These are phyloP conservation scores for Ditula angustiorana DNA, from an alignment of 2,888 invertebrate genomes.

Conservation along the genomic window DNA sequence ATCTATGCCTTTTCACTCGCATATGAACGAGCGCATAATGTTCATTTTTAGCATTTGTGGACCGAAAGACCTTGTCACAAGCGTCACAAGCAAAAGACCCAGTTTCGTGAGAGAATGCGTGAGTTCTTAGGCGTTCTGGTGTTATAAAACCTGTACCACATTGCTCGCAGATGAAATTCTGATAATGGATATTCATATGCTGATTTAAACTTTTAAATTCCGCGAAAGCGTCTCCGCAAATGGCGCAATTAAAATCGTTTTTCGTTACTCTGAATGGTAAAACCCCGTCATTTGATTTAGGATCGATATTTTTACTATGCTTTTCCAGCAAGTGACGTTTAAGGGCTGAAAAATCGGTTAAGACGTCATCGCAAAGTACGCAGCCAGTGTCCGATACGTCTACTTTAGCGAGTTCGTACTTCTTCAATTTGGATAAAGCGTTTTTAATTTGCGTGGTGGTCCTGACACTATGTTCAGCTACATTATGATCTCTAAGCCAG, in stretches of 20 bases:
- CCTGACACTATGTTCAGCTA: conserved; percentile 51
- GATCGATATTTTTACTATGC: conserved; percentile 62
- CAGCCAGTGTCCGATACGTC: conserved; percentile 69
- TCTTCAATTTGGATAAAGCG: conserved; percentile 63
- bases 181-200: conserved; percentile 80
- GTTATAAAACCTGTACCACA: conserved; percentile 77
- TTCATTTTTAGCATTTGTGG: conserved; percentile 74
- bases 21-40: conserved; percentile 81
- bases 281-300: conserved; percentile 61
- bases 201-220: conserved; percentile 74
- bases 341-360: conserved; percentile 56
- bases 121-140: conserved; percentile 68
- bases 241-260: conserved; percentile 63
- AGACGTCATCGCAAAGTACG: conserved; percentile 61
- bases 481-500: conserved; percentile 59
- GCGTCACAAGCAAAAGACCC: conserved; percentile 72
- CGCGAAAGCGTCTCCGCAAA: conserved; percentile 63
- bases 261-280: conserved; percentile 68
- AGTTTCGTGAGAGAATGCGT: conserved; percentile 70
- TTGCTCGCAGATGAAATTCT: conserved; percentile 76
- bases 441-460: conserved; percentile 54
- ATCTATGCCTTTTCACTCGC: conserved; percentile 72
- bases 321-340: conserved; percentile 63
- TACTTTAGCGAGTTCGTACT: conserved; percentile 70
- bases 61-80: conserved; percentile 80